Conservation (phyloP, 2,113 vertebrate genomes). For the Noturus placidus region DNA sequence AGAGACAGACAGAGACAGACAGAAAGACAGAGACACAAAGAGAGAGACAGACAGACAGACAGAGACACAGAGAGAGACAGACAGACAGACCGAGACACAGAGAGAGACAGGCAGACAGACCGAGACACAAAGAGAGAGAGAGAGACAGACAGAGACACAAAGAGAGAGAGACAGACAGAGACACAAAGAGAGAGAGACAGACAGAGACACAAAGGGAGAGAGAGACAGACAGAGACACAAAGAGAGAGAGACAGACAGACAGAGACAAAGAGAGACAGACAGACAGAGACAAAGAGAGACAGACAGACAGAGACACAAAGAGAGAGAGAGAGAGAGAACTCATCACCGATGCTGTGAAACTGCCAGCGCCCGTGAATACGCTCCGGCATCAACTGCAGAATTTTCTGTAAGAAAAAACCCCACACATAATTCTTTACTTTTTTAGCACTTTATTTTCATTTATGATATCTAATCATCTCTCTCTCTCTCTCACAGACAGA, state of each 20-base stretch:
- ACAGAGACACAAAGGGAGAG: too few species aligned
- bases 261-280: neutral
- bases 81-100: neutral
- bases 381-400: slow-evolving; percentile 95
- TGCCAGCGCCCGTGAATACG: slow-evolving; percentile 96
- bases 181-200: too few species aligned
- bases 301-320: neutral
- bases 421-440: neutral
- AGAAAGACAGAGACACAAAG: neutral
- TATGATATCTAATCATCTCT: neutral
- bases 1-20: neutral
- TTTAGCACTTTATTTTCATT: neutral
- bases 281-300: neutral
- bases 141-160: too few species aligned
- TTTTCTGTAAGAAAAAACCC: slow-evolving; percentile 80
- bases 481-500: neutral
- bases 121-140: too few species aligned
- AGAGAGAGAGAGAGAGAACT: neutral
- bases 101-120: too few species aligned
- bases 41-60: neutral
- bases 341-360: slow-evolving; percentile 97
- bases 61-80: neutral
- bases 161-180: too few species aligned
- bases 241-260: neutral
- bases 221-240: too few species aligned